Evolutionary conservation across 2,797 vertebrate species (phyloP).

Genomic region (Parauchenoglanis ngamensis): DNA sequence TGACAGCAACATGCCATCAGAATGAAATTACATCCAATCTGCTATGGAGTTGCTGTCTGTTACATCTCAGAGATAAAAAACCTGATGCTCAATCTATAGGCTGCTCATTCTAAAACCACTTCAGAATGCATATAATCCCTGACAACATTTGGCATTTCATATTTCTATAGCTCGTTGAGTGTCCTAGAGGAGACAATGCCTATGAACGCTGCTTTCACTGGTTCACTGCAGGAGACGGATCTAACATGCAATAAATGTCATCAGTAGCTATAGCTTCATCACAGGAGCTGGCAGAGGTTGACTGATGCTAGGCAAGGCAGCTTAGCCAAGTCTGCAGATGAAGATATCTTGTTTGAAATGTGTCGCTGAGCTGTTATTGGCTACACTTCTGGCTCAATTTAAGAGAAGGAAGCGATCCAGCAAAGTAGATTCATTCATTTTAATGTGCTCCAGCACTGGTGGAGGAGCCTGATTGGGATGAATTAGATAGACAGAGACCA

Average conservation of each 20-base stretch:
- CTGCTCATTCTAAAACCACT: neutral
- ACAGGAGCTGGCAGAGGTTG: neutral
- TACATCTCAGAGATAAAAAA: neutral
- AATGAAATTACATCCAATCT: slow-evolving; percentile 26
- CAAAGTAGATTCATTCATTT: slow-evolving; percentile 15
- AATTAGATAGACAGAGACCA: neutral
- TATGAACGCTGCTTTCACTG: neutral
- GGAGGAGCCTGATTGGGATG: slow-evolving; percentile 5
- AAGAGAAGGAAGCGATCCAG: neutral
- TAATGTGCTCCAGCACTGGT: slow-evolving; percentile 8
- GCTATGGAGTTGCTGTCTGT: slow-evolving; percentile 13
- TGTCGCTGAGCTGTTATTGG: slow-evolving; percentile 5
- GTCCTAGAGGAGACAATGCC: neutral
- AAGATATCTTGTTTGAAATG: slow-evolving; percentile 29
- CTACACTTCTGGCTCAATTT: slow-evolving; percentile 3
- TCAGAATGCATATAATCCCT: neutral
- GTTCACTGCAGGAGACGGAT: neutral
- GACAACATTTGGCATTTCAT: neutral
- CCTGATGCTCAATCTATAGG: neutral
- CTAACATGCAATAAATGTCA: slow-evolving; percentile 13
- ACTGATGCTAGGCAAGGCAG: neutral
- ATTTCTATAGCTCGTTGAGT: neutral
- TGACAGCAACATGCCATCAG: slow-evolving; percentile 26
- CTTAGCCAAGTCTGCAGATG: slow-evolving; percentile 16
- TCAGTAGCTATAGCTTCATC: slow-evolving; percentile 1